Evolutionary conservation across 2,113 vertebrate genomes (phyloP).

Genomic region (Oncorhynchus masou): DNA sequence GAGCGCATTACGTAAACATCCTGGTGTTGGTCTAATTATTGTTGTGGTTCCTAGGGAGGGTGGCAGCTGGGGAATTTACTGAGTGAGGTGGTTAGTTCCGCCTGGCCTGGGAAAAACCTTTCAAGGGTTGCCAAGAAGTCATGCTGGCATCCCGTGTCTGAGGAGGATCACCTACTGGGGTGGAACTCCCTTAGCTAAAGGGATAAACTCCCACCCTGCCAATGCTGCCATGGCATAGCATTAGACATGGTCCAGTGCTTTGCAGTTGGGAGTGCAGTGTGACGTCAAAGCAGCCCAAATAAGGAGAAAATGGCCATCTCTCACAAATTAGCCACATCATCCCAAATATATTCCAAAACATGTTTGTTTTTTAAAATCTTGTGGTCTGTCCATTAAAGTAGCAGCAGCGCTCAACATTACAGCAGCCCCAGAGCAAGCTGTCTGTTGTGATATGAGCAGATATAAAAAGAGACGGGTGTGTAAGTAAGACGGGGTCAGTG

Average conservation of each 20-base stretch:
- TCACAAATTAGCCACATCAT: no score
- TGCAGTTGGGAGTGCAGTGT: neutral
- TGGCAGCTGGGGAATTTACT: conserved; percentile 55
- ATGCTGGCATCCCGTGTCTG: conserved; percentile 27
- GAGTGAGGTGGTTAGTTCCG: conserved; percentile 59
- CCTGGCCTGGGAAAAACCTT: conserved; percentile 33
- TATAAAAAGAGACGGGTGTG: conserved; percentile 49
- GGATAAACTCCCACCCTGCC: conserved; percentile 17
- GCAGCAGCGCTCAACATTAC: neutral
- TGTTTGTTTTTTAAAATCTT: no score
- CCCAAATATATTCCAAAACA: no score
- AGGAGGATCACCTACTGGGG: conserved; percentile 21
- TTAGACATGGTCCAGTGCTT: conserved; percentile 18
- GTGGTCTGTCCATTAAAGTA: no score
- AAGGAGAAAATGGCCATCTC: neutral
- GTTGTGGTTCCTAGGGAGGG: conserved; percentile 44
- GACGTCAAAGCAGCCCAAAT: neutral
- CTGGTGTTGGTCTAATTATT: conserved; percentile 55
- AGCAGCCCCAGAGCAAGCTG: neutral
- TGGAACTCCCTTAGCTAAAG: neutral
- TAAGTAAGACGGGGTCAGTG: conserved; percentile 26
- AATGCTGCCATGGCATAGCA: neutral
- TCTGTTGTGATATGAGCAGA: conserved; percentile 1
- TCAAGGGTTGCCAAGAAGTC: conserved; percentile 43
- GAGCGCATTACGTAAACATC: conserved; percentile 41